Evolutionary conservation across 1,140 invertebrate genomes (phyloP), one percentile per base, ranked within the genome.

Genomic region (Notospermus geniculatus): DNA sequence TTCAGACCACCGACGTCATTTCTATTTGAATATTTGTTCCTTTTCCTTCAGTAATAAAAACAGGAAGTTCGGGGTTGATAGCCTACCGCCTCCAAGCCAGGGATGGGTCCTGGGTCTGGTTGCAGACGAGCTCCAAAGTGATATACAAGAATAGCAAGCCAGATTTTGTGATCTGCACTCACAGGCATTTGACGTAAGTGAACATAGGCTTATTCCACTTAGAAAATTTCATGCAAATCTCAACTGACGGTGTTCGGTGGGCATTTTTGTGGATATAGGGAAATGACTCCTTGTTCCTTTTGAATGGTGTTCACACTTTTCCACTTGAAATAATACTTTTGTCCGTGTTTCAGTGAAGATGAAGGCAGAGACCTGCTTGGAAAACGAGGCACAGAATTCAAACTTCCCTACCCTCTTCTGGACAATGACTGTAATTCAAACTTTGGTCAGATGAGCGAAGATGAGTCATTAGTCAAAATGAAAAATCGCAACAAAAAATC

Each of bases 111-210:
- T 98, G 95, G 95, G 91, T 98, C 80, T 99, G 95, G 95, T 82
- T 99, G 27, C 97, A 99, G 83, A 97, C 95, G 0, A 96, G 93
- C 69, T 97, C 95, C 4, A 86, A 95, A 71, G 86, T 98, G 53
- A 93, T 98, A 32, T 98, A 98, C 83, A 99, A 99, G 83, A 98
- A 98, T 82, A 97, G 95, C 64, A 99, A 98, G 82, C 95, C 96
- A 1, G 96, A 99, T 79, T 98, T 97, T 81, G 94, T 99, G 61
- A 95, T 98, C 62, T 95, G 92, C 77, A 98, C 94, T 32, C 97
- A 99, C 83, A 86, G 95, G 66, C 95, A 96, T 54, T 86, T 98
- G 4, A 97, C 97, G 96, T 95, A 84, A 89, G 90, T 85, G 41
- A 32, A 27, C 19, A 29, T 59, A 45, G 13, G 36, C 25, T 9